Base-by-base conservation (phyloP, 2,113 vertebrate species). In the Gobiocypris rarus region DNA sequence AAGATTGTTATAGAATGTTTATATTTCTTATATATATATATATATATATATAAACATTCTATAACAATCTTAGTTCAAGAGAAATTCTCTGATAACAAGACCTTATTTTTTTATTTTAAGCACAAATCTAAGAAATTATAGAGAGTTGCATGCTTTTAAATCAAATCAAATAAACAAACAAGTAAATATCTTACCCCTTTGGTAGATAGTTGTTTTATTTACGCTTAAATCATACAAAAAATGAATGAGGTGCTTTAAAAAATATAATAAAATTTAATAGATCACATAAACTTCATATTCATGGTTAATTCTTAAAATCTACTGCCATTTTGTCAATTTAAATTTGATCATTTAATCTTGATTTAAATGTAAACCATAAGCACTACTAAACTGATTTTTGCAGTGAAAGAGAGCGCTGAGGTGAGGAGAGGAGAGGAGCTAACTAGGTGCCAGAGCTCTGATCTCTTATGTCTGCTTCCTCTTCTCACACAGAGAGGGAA, bases 401-500 rank as follows among this genome's bases (percentile, higher is more conserved):
- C 67, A 41, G 67, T 41, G 67, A 70, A 17, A 31, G 45, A 14
- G 26, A 28, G 28, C 43, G 41, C 17, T 43, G 75, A 54, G 15
- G 58, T 59, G 34, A 56, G 63, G 43, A 2, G n/a, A n/a, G n/a
- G n/a, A 48, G 79, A 83, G 74, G 61, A 82, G 8, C 31, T 45
- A 58, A 81, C 77, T 69, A 67, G 83, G 71, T 86, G 85, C 80
- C 85, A 88, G 84, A 75, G 43, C 45, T 83, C 82, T 75, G 80
- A 80, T 84, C 75, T 88, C 87, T 88, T 48, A 81, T 43, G 79
- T 83, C 75, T 86, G 75, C 70, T 89, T 87, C 83, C 88, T 86
- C 82, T 77, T 79, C 80, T 79, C 80, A 84, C 86, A 84, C 81
- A 83, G 56, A 76, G 76, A 84, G 58, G 59, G 54, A 84, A 71